phyloP scores from a whole-genome alignment of 2,113 vertebrate species.

The Indri indri region DNA sequence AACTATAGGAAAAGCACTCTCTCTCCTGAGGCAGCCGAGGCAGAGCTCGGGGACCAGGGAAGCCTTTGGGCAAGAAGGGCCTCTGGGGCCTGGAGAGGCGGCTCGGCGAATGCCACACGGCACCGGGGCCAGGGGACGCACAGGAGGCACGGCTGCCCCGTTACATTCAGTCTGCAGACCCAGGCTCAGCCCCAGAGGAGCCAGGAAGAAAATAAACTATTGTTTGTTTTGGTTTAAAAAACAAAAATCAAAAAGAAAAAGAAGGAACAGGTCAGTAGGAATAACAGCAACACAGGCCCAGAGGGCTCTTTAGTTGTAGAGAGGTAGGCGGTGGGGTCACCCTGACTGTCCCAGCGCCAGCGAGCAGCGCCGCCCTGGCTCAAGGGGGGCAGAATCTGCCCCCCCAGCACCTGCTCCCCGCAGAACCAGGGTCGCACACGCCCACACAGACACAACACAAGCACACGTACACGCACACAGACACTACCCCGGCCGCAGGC shows the following conservation, averaged over 20 bases:
- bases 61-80: slow-evolving; percentile 77
- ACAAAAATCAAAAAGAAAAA: slow-evolving; percentile 22
- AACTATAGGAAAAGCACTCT: slow-evolving; percentile 81
- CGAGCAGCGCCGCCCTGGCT: slow-evolving; percentile 23
- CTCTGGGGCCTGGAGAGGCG: slow-evolving; percentile 52
- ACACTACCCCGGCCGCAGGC: neutral
- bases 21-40: slow-evolving; percentile 70
- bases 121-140: neutral
- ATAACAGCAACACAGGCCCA: slow-evolving; percentile 64
- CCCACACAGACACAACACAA: slow-evolving; percentile 44
- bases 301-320: slow-evolving; percentile 66
- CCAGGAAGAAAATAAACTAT: slow-evolving; percentile 49
- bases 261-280: slow-evolving; percentile 71
- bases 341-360: slow-evolving; percentile 57
- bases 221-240: slow-evolving; percentile 74
- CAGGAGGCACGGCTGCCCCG: slow-evolving; percentile 56
- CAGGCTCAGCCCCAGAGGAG: slow-evolving; percentile 66
- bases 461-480: neutral
- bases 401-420: neutral
- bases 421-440: neutral
- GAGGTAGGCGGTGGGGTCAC: slow-evolving; percentile 67
- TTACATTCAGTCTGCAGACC: slow-evolving; percentile 82
- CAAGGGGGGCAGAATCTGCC: neutral
- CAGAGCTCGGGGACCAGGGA: slow-evolving; percentile 45
- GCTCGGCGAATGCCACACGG: neutral